Conservation (phyloP, 2,888 invertebrate genomes). For the Allolobophora icterica region DNA sequence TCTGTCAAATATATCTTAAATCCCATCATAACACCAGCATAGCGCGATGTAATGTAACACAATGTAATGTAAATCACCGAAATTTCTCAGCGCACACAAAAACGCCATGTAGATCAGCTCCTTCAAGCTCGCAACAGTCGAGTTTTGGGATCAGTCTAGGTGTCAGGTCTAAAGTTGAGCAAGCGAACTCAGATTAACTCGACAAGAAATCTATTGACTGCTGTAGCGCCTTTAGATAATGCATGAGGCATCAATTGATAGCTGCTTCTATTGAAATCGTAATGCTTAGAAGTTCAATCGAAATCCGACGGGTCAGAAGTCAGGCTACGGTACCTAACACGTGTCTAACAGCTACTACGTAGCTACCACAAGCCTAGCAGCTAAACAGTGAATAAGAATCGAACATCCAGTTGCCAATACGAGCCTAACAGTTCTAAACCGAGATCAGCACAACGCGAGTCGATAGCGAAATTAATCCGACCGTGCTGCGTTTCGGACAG, state of each 20-base stretch:
- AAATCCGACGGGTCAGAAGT: not conserved
- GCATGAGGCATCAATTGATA: not conserved
- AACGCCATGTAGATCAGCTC: not conserved
- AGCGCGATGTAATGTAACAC: not conserved
- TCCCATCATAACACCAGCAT: not conserved
- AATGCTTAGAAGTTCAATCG: not conserved
- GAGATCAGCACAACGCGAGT: not conserved
- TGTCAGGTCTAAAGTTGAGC: not conserved
- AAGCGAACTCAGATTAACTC: not conserved
- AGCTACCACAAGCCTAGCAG: too few species aligned
- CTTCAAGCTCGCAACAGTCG: not conserved
- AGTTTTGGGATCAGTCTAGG: not conserved
- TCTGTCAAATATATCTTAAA: not conserved
- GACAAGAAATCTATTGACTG: not conserved
- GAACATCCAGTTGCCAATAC: not conserved
- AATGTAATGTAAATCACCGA: not conserved
- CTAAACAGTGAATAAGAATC: not conserved
- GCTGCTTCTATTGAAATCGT: not conserved
- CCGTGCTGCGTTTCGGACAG: not conserved
- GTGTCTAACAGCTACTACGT: not conserved
- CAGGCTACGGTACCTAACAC: not conserved
- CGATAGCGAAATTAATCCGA: not conserved
- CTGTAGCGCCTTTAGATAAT: not conserved
- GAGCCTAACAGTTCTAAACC: not conserved
- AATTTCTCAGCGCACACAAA: not conserved